Conservation (phyloP, 2,113 vertebrate species). For the Dryoscopus gambensis region DNA sequence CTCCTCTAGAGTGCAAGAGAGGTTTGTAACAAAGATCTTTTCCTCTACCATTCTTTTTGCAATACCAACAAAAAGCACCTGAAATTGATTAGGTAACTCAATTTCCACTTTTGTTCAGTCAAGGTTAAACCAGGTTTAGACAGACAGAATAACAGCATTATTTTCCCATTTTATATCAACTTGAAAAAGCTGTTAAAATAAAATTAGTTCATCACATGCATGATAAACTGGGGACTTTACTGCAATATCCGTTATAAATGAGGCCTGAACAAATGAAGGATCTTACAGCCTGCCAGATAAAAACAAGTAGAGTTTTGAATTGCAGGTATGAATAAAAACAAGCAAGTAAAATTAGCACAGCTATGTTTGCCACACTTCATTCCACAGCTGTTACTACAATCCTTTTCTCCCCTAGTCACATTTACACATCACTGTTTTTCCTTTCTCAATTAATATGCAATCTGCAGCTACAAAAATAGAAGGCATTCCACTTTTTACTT, state of each 20-base stretch:
- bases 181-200: neutral
- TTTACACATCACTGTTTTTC: neutral
- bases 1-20: neutral
- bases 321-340: neutral
- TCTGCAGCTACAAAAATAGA: neutral
- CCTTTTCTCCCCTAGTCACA: neutral
- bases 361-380: neutral
- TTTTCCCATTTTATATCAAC: neutral
- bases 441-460: neutral
- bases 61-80: neutral
- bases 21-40: neutral
- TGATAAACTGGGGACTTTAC: neutral
- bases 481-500: neutral
- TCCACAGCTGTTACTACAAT: neutral
- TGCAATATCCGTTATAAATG: neutral
- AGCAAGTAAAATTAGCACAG: neutral
- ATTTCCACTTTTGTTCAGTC: neutral
- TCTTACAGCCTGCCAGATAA: neutral
- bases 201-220: neutral
- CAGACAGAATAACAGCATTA: neutral
- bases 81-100: neutral
- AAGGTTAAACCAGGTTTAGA: neutral
- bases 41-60: neutral
- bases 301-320: neutral
- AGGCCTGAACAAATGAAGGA: neutral